These are phyloP conservation scores for Odontocerum albicorne DNA, from an alignment of 2,888 invertebrate genomes.

Conservation along the genomic window DNA sequence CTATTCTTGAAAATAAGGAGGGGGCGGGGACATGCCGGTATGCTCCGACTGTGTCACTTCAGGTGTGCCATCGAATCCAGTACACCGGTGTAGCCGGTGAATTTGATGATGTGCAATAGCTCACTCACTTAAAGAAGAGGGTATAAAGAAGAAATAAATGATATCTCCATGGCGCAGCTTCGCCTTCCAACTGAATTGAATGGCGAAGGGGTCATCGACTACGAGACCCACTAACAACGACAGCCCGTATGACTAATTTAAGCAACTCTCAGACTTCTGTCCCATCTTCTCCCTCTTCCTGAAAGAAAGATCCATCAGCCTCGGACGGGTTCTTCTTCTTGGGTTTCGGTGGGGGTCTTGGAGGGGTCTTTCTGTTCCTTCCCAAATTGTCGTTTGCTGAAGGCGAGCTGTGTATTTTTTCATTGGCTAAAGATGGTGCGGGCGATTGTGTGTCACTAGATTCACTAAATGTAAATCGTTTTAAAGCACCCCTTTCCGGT, in stretches of 20 bases:
- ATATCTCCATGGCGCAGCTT: no score
- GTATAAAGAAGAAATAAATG: no score
- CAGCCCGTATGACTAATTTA: constrained; percentile 44
- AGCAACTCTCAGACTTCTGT: constrained; percentile 76
- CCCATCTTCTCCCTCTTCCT: constrained; percentile 87
- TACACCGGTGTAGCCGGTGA: no score
- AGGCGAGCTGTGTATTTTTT: constrained; percentile 33
- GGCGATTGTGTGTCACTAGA: constrained; percentile 43
- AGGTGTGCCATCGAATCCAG: no score
- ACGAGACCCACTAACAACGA: no score
- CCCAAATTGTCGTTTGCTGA: constrained; percentile 54
- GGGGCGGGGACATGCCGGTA: no score
- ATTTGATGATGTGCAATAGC: no score
- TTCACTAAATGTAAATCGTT: constrained; percentile 41
- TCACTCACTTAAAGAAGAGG: no score
- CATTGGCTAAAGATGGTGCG: constrained; percentile 38
- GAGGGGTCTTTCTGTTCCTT: constrained; percentile 72
- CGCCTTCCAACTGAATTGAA: no score
- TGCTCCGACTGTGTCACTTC: no score
- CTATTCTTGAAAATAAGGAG: no score
- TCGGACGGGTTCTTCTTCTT: constrained; percentile 72
- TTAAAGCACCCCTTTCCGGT: constrained; percentile 56
- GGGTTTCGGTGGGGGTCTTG: constrained; percentile 80
- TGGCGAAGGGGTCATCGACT: no score
- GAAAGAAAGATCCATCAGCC: constrained; percentile 73